Evolutionary conservation across 2,888 invertebrate species (phyloP).

Genomic region (Antitype chi): DNA sequence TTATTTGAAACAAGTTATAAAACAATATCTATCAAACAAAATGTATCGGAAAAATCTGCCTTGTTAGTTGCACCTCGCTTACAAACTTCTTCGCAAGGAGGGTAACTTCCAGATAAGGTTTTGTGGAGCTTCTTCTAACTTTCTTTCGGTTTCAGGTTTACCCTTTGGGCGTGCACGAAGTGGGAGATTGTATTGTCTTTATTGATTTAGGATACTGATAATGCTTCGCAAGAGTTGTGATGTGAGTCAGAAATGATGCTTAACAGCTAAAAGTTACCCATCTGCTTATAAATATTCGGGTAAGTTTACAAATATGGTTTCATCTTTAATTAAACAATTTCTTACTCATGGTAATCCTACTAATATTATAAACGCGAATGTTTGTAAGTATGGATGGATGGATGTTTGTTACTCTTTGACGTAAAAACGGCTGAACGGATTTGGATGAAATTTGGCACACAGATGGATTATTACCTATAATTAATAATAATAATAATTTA

Average conservation of each 20-base stretch:
- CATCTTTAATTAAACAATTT: not conserved
- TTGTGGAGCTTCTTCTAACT: constrained; percentile 34
- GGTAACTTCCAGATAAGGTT: constrained; percentile 55
- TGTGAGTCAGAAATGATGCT: not conserved
- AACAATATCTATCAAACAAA: constrained; percentile 53
- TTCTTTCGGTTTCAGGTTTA: constrained; percentile 39
- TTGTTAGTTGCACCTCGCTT: constrained; percentile 40
- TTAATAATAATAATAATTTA: no score
- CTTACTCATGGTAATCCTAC: not conserved
- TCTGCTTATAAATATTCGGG: not conserved
- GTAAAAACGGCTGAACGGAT: no score
- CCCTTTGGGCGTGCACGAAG: constrained; percentile 26
- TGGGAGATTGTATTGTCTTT: constrained; percentile 17
- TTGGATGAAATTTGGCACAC: no score
- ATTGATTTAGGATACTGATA: constrained; percentile 23
- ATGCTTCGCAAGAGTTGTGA: not conserved
- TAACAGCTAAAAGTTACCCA: no score
- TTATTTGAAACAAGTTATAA: constrained; percentile 36
- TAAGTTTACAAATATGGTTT: not conserved
- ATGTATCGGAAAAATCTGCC: constrained; percentile 51
- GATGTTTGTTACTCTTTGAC: no score
- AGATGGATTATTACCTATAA: no score
- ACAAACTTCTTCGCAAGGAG: constrained; percentile 40
- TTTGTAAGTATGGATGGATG: no score
- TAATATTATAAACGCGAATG: no score